A percentile compares a stretch with the other conserved stretches of the same genome.
These are phyloP conservation scores for Drosophila aldrichi DNA, from an alignment of 2,888 invertebrate genomes.

Conservation along the genomic window DNA sequence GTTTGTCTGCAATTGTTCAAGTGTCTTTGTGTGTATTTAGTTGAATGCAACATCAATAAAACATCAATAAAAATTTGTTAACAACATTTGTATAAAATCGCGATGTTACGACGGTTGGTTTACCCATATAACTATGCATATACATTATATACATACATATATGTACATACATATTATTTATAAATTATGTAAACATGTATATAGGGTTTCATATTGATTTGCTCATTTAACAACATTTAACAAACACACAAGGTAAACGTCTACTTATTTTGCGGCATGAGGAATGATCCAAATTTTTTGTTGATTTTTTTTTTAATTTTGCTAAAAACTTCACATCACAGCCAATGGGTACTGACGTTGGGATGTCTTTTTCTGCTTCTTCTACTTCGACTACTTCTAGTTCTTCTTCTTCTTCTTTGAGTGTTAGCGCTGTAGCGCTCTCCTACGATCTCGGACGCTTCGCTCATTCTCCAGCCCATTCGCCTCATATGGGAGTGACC, in stretches of 20 bases:
- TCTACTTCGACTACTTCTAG: conserved; percentile 20
- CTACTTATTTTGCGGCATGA: conserved; percentile 39
- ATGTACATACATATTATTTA: neutral
- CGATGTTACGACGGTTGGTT: conserved; percentile 74
- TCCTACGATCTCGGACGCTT: conserved; percentile 1
- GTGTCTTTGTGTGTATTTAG: conserved; percentile 23
- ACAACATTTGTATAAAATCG: conserved; percentile 81
- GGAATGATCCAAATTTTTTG: conserved; percentile 42
- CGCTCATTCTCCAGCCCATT: conserved; percentile 5
- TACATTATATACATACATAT: conserved; percentile 22
- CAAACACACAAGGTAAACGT: conserved; percentile 51
- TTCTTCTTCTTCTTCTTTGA: conserved; percentile 23
- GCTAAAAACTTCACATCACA: conserved; percentile 82
- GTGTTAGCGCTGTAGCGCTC: conserved; percentile 15
- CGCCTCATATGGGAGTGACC: conserved; percentile 13
- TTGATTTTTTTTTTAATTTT: conserved; percentile 42
- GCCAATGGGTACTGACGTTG: conserved; percentile 84
- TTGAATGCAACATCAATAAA: conserved; percentile 76
- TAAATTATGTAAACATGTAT: conserved; percentile 25
- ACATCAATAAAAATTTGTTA: conserved; percentile 78
- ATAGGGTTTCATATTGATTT: conserved; percentile 15
- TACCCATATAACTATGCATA: conserved; percentile 52
- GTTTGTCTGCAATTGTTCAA: conserved; percentile 55
- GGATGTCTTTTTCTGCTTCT: conserved; percentile 51
- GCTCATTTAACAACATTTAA: conserved; percentile 53